Evolutionary conservation across 2,113 vertebrate species (phyloP).

Genomic region (Dinomys branickii): DNA sequence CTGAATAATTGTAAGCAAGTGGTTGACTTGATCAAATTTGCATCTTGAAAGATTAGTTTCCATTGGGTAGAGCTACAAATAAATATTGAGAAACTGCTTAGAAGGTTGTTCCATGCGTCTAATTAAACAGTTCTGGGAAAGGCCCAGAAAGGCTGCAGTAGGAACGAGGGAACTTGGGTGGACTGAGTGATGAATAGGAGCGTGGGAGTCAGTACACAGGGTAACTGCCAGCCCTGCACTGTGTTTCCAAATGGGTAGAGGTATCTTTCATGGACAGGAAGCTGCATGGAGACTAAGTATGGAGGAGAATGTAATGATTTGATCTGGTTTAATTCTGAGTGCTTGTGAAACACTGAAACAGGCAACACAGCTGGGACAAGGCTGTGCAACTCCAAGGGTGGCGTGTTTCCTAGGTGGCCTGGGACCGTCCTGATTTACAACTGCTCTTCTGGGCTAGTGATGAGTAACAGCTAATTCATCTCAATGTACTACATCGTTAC

Average conservation of each 20-base stretch:
- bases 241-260: not conserved
- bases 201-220: not conserved
- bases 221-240: not conserved
- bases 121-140: not conserved
- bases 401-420: not conserved
- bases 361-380: not conserved
- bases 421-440: not conserved
- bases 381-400: not conserved
- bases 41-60: not conserved
- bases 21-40: not conserved
- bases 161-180: not conserved
- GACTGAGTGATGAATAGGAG: not conserved
- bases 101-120: not conserved
- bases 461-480: not conserved
- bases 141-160: not conserved
- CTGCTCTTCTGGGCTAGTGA: not conserved
- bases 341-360: not conserved
- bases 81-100: not conserved
- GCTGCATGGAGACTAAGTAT: not conserved
- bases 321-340: not conserved
- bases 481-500: not conserved
- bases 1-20: not conserved
- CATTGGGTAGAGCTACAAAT: constrained; percentile 17
- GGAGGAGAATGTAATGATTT: not conserved
- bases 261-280: not conserved